Base-by-base conservation (phyloP, 2,797 vertebrate species). In the Fistularia tabacaria region DNA sequence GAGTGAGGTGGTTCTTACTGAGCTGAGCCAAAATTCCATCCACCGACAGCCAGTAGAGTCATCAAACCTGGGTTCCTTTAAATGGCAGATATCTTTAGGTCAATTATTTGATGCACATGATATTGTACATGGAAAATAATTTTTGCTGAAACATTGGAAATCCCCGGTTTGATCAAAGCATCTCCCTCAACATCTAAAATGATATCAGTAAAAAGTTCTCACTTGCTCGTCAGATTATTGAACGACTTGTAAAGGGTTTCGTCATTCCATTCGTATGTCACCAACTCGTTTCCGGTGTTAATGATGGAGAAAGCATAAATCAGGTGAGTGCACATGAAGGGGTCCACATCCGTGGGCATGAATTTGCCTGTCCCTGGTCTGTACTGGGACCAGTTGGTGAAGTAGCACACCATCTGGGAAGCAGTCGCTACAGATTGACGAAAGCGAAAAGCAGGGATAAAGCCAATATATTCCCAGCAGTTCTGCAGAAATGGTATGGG, bases 331-430 rank as follows among this genome's bases (percentile, higher is more conserved):
- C 91, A 92, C 48, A 92, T 85, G 73, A 79, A 56, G 4, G 91
- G 88, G 49, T 92, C 87, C 54, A 92, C 80, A 56, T 91, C 79
- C 5, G 46, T 59, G 0, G 90, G 91, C 44, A 69, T 68, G 80
- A 86, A 75, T 5, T 79, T 88, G 40, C 86, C 87, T 8, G 60
- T 48, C 7, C 71, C 76, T 0, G 89, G 86, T 52, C 92, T 85
- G 63, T 85, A 91, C 56, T 88, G 90, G 45, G 92, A 90, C 93
- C 92, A 93, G 73, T 89, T 92, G 60, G 90, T 91, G 66, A 91
- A 90, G 78, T 91, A 92, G 62, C 91, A 92, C 42, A 87, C 81
- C 69, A 92, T 81, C 56, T 86, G 80, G 42, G 81, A 77, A 60
- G 86, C 71, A 41, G 76, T 75, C 7, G 85, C 91, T 93, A 14